Evolutionary conservation across 2,888 invertebrate species (phyloP), one percentile per base, ranked within the genome.

Genomic region (Heteropelma amictum): DNA sequence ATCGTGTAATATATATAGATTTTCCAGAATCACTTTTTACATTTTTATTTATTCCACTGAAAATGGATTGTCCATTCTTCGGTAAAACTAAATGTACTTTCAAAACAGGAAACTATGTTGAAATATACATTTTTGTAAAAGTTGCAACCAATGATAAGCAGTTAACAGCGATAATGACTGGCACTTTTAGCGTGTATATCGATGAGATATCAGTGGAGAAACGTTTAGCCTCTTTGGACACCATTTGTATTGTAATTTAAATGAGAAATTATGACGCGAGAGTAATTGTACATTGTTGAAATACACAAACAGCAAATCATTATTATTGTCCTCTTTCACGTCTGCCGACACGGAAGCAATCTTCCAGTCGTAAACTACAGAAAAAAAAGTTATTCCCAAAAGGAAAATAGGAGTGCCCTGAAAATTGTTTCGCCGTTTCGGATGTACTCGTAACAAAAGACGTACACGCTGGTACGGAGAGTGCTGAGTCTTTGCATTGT

Each of bases 221-320:
- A 63, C 30, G 73, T 64, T 65, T 49, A 35, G 26, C 38, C 64
- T 68, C 40, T 68, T 58, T 53, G 71, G 64, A 61, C 45, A 40
- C 35, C 61, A 40, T 77, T 72, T 49, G 45, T 67, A 64, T 67
- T 72, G 67, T 40, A 7, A 73, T 73, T 77, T 56, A 54, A 71
- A 70, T 67, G 72, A 64, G 72, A 76, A 78, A 73, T 78, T 65
- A 78, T 73, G 76, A 68, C 47, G 76, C 77, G 67, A 67, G 64
- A 67, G 76, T 78, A 78, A 78, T 78, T 73, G 67, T 56, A 67
- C 67, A 78, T 78, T 76, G 76, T 73, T 53, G 49, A 63, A 56
- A 54, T 47, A 38, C 38, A 68, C 38, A 21, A 28, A 56, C 38
- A 51, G 49, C 56, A 35, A 17, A 51, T 35, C 42, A 42, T 49